Percentiles rank a stretch among this genome's conserved stretches.
These are phyloP conservation scores for Limonius californicus DNA, from an alignment of 1,140 invertebrate genomes.

Conservation along the genomic window DNA sequence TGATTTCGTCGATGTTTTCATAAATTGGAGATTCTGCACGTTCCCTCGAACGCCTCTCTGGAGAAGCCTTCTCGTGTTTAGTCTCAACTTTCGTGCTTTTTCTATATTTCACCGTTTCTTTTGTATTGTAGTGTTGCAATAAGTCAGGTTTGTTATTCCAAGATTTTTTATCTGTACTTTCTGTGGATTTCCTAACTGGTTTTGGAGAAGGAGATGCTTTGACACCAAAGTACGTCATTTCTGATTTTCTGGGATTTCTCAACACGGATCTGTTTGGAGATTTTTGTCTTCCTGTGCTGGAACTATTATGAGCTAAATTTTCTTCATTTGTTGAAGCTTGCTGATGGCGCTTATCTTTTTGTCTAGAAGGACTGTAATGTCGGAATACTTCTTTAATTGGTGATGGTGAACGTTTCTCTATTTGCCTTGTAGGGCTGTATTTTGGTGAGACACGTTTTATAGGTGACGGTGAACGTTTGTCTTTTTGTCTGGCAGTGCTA, in stretches of 20 bases:
- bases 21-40: constrained; percentile 35
- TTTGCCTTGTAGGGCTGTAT: not conserved
- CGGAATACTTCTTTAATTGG: not conserved
- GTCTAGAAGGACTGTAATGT: not conserved
- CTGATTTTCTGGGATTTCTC: constrained; percentile 43
- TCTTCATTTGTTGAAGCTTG: not conserved
- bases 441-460: constrained; percentile 4
- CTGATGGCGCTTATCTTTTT: not conserved
- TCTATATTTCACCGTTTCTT: not conserved
- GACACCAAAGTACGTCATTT: constrained; percentile 45
- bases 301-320: not conserved
- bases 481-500: not conserved
- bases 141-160: constrained; percentile 38
- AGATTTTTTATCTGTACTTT: constrained; percentile 27
- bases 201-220: constrained; percentile 27
- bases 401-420: not conserved
- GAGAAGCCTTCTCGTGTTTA: constrained; percentile 17
- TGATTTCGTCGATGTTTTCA: constrained; percentile 36
- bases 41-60: not conserved
- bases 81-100: not conserved
- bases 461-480: not conserved
- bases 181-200: constrained; percentile 26
- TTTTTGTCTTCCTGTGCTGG: not conserved
- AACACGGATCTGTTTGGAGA: constrained; percentile 31
- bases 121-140: constrained; percentile 33